A percentile compares a stretch with the other conserved stretches of the same genome.
Evolutionary conservation across 2,797 vertebrate species (phyloP).

Genomic region (Psittacula echo): DNA sequence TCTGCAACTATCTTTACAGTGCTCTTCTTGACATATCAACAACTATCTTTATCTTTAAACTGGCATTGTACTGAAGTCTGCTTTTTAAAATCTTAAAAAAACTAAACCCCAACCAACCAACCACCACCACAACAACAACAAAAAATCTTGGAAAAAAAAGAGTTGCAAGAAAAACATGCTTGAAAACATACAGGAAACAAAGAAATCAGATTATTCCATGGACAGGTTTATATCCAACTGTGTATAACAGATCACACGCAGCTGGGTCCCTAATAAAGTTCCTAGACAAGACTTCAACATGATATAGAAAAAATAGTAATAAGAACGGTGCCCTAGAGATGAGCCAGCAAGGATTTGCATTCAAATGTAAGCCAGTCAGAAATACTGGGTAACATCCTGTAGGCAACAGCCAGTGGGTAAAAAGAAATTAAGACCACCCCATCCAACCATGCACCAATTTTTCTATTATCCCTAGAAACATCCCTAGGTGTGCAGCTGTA

Average conservation of each 20-base stretch:
- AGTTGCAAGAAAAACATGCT: neutral
- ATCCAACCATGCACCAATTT: neutral
- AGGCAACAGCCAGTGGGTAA: neutral
- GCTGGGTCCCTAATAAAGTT: neutral
- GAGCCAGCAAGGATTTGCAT: neutral
- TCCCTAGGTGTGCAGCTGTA: neutral
- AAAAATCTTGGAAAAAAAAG: neutral
- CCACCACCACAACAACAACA: neutral
- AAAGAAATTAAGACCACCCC: neutral
- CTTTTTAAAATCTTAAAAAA: neutral
- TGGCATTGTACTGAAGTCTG: neutral
- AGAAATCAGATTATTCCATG: neutral
- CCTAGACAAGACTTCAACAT: neutral
- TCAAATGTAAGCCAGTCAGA: neutral
- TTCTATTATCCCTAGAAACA: neutral
- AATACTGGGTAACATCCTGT: neutral
- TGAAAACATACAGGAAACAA: neutral
- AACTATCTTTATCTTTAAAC: neutral
- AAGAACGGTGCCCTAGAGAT: neutral
- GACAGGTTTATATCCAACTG: neutral
- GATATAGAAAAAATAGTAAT: neutral
- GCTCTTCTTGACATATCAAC: neutral
- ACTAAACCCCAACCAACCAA: accelerated
- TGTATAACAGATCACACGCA: neutral
- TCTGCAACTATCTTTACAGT: neutral